A percentile compares a stretch with the other conserved stretches of the same genome.
Conservation (phyloP, 2,113 vertebrate genomes). For the Alosa alosa region DNA sequence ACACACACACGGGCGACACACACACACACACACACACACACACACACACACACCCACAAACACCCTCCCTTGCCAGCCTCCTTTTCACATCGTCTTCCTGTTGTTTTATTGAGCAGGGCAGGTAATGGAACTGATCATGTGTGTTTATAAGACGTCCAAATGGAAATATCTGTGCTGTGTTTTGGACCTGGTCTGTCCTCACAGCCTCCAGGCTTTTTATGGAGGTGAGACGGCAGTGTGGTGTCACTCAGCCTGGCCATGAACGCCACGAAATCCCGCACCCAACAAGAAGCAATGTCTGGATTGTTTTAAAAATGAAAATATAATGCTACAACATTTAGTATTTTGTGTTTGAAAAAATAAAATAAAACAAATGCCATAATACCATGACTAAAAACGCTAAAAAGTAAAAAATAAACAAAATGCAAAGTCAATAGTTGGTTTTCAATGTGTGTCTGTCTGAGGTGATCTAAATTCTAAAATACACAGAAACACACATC, state of each 20-base stretch:
- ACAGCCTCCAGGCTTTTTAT: slow-evolving; percentile 41
- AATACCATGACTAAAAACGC: neutral
- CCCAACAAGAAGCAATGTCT: neutral
- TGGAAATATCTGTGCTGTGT: slow-evolving; percentile 24
- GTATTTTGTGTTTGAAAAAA: neutral
- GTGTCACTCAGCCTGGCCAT: slow-evolving; percentile 28
- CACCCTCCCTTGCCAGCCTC: neutral
- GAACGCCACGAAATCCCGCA: neutral
- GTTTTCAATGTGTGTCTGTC: too few relatives aligned
- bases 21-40: neutral
- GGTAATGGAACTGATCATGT: slow-evolving; percentile 34
- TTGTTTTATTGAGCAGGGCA: neutral
- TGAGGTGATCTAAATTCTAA: neutral
- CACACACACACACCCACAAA: slow-evolving; percentile 3
- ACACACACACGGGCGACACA: neutral
- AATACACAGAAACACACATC: neutral
- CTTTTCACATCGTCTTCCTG: neutral
- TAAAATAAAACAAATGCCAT: neutral
- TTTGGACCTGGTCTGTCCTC: slow-evolving; percentile 20
- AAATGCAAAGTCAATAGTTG: neutral
- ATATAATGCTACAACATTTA: neutral
- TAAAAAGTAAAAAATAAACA: neutral
- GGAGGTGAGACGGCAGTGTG: slow-evolving; percentile 35
- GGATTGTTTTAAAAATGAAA: too few relatives aligned
- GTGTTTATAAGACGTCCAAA: slow-evolving; percentile 34